Evolutionary conservation across 2,888 invertebrate genomes (phyloP).

Genomic region (Hirtodrosophila confusa): DNA sequence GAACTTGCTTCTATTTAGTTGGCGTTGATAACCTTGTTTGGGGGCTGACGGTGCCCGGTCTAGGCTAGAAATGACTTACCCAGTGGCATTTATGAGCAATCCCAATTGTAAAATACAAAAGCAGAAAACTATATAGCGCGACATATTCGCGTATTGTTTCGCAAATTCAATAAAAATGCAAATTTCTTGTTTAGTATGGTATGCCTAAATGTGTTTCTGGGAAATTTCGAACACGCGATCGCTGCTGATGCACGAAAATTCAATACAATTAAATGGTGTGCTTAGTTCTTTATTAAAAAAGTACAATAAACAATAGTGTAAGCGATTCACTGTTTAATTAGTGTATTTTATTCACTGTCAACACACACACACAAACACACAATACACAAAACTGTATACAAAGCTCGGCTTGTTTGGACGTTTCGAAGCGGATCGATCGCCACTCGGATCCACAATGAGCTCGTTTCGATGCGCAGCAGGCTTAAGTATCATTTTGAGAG

Average conservation of each 20-base stretch:
- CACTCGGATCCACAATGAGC: constrained; percentile 38
- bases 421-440: constrained; percentile 16
- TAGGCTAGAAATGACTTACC: constrained; percentile 62
- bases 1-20: constrained; percentile 5
- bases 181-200: constrained; percentile 4
- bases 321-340: constrained; percentile 21
- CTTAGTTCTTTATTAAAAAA: background rate
- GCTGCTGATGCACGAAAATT: constrained; percentile 1
- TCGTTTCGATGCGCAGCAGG: constrained; percentile 13
- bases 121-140: constrained; percentile 53
- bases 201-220: background rate
- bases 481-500: constrained; percentile 41
- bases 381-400: constrained; percentile 16
- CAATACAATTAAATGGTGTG: constrained; percentile 8
- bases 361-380: constrained; percentile 11
- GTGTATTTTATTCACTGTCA: constrained; percentile 23
- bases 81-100: constrained; percentile 64
- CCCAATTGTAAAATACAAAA: constrained; percentile 66
- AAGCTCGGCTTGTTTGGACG: constrained; percentile 18
- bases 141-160: constrained; percentile 54
- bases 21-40: constrained; percentile 36
- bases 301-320: constrained; percentile 2
- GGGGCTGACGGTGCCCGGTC: background rate
- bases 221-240: constrained; percentile 11
- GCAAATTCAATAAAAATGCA: constrained; percentile 20